Percentiles rank a stretch among this genome's conserved stretches.
Evolutionary conservation across 2,797 vertebrate species (phyloP).

Genomic region (Margarornis squamiger): DNA sequence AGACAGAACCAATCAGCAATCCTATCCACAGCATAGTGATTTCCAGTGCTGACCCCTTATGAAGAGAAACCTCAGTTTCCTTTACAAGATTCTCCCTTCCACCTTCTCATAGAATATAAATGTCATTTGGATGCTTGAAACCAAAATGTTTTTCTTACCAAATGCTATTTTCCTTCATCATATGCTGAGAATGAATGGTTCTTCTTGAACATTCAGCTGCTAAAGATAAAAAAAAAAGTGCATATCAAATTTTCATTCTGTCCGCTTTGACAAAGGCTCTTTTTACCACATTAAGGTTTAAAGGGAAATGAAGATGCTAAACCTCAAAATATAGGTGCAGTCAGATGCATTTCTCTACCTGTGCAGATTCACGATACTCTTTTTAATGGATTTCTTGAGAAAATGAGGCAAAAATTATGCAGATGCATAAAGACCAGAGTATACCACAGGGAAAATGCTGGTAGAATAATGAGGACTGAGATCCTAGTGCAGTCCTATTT

Average conservation of each 20-base stretch:
- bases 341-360: background rate
- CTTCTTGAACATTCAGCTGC: constrained; percentile 48
- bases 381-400: constrained; percentile 27
- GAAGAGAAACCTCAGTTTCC: background rate
- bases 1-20: background rate
- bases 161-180: constrained; percentile 52
- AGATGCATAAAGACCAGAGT: background rate
- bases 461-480: constrained; percentile 6
- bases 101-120: constrained; percentile 17
- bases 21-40: background rate
- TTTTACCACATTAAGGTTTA: background rate
- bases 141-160: constrained; percentile 60
- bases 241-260: constrained; percentile 7
- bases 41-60: background rate
- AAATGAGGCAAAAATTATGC: constrained; percentile 16
- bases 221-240: constrained; percentile 40
- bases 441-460: background rate
- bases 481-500: background rate
- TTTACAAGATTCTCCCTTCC: background rate
- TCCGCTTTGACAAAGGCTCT: background rate
- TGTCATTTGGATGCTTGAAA: constrained; percentile 23
- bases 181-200: constrained; percentile 32
- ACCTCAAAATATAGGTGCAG: background rate
- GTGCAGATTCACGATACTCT: background rate
- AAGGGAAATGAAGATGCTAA: background rate